Conservation (phyloP, 1,140 invertebrate species). For the Mizuhopecten yessoensis region DNA sequence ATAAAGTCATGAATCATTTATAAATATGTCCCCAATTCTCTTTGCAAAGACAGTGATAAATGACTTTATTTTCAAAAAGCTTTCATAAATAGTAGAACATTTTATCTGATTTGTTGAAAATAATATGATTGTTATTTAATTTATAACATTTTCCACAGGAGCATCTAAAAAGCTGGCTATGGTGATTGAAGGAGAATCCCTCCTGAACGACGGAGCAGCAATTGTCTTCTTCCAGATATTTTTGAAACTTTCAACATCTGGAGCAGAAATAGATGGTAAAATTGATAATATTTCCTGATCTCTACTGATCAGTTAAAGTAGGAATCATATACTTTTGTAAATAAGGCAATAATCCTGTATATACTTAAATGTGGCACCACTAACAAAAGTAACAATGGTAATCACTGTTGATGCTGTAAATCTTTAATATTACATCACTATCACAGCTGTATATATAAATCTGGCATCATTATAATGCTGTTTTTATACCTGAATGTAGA, state of each 20-base stretch:
- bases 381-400: background rate
- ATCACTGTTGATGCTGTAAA: no score
- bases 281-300: no score
- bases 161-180: slow-evolving; percentile 82
- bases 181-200: slow-evolving; percentile 84
- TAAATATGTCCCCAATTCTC: background rate
- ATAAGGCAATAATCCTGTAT: no score
- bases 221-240: slow-evolving; percentile 83
- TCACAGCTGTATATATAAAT: no score
- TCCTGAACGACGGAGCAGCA: slow-evolving; percentile 85
- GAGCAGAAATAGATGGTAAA: slow-evolving; percentile 65
- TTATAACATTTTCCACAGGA: slow-evolving; percentile 69
- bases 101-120: background rate
- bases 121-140: background rate
- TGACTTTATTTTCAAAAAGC: no score
- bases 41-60: no score
- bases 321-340: no score
- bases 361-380: background rate
- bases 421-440: no score
- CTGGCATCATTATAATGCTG: no score
- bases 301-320: no score
- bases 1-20: background rate
- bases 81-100: no score
- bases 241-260: slow-evolving; percentile 65
- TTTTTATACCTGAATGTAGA: no score